Percentiles rank a stretch among this genome's conserved stretches.
Conservation (phyloP, 2,888 invertebrate species). For the Blastobasis adustella region DNA sequence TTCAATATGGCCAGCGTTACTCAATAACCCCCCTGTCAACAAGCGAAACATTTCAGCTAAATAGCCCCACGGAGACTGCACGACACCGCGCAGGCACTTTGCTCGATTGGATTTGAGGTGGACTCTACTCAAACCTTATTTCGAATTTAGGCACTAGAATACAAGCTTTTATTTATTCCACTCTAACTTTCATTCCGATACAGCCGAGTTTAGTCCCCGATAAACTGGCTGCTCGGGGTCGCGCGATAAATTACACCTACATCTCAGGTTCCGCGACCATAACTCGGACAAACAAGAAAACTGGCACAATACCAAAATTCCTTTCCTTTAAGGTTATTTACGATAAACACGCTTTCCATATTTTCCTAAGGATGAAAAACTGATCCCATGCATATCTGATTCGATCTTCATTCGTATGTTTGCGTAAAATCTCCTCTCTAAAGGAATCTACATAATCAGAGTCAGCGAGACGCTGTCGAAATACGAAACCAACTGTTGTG, state of each 20-base stretch:
- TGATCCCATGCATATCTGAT: conserved; percentile 66
- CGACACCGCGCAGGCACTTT: conserved; percentile 36
- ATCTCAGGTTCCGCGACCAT: not conserved
- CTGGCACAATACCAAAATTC: conserved; percentile 21
- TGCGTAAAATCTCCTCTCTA: conserved; percentile 57
- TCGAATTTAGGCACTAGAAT: no score
- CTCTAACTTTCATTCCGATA: no score
- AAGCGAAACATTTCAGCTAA: conserved; percentile 61
- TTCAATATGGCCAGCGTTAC: conserved; percentile 31
- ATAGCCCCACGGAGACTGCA: conserved; percentile 45
- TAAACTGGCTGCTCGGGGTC: no score
- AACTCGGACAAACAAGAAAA: conserved; percentile 9
- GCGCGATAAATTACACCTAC: no score
- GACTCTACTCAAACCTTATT: conserved; percentile 27
- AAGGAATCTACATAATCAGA: conserved; percentile 65
- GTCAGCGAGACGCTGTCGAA: conserved; percentile 53
- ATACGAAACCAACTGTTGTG: conserved; percentile 44
- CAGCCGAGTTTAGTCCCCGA: no score
- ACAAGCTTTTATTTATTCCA: no score
- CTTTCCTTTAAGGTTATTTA: conserved; percentile 45
- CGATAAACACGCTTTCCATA: conserved; percentile 42
- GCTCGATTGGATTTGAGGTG: conserved; percentile 61
- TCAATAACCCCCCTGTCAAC: conserved; percentile 47
- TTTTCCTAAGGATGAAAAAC: conserved; percentile 52
- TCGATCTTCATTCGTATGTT: conserved; percentile 62